Evolutionary conservation across 2,797 vertebrate species (phyloP).

Genomic region (Hippocampus kuda): DNA sequence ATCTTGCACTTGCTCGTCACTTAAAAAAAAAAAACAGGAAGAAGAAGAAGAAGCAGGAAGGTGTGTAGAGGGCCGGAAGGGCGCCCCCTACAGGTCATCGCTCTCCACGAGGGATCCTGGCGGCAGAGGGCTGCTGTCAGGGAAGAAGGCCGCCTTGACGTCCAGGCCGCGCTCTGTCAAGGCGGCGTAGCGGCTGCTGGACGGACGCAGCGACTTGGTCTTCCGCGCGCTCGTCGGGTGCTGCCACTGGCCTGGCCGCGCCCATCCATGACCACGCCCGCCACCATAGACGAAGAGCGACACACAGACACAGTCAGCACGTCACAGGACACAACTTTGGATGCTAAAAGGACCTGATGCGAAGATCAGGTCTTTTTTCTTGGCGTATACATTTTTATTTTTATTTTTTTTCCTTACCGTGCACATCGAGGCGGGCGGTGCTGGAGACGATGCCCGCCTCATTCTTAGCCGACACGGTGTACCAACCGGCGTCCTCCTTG

Average conservation of each 20-base stretch:
- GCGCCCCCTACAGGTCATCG: conserved; percentile 80
- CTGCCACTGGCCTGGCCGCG: conserved; percentile 85
- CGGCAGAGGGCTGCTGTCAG: conserved; percentile 82
- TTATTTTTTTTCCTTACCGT: conserved; percentile 68
- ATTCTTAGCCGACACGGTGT: conserved; percentile 95
- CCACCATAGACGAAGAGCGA: too few relatives aligned
- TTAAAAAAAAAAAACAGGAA: not conserved
- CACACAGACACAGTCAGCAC: not conserved
- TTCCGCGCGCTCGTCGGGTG: conserved; percentile 80
- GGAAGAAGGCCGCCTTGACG: conserved; percentile 95
- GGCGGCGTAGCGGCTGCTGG: conserved; percentile 90
- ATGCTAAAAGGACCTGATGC: too few relatives aligned
- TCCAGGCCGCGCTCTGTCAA: conserved; percentile 95
- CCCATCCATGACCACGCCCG: too few relatives aligned
- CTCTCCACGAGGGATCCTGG: conserved; percentile 87
- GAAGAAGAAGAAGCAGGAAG: not conserved
- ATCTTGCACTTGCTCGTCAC: not conserved
- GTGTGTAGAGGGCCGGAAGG: not conserved
- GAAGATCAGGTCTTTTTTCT: too few relatives aligned
- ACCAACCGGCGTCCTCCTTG: conserved; percentile 96
- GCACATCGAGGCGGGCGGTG: conserved; percentile 87
- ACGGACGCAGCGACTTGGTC: conserved; percentile 90
- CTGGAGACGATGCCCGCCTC: conserved; percentile 95
- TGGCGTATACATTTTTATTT: too few relatives aligned
- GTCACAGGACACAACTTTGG: not conserved